Percentiles rank a stretch among this genome's conserved stretches.
Evolutionary conservation across 2,888 invertebrate species (phyloP).

Genomic region (Hirudinaria manillensis): DNA sequence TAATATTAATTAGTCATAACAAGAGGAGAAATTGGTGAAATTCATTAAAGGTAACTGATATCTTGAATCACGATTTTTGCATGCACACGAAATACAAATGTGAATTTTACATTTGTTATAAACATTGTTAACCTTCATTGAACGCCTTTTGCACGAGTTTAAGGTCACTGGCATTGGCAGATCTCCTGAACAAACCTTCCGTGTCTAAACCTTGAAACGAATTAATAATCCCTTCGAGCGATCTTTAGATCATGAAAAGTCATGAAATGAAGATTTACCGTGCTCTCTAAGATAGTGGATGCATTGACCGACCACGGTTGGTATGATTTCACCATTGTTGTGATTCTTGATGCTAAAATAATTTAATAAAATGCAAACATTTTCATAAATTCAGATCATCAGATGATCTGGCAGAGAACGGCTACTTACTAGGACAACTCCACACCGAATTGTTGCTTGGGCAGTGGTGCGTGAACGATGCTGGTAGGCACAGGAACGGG

Average conservation of each 20-base stretch:
- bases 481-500: constrained; percentile 54
- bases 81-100: too few relatives aligned
- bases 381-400: not conserved
- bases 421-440: constrained; percentile 68
- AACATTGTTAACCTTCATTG: constrained; percentile 65
- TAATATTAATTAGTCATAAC: too few relatives aligned
- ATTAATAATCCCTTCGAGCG: not conserved
- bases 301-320: constrained; percentile 84
- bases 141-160: constrained; percentile 77
- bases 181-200: constrained; percentile 91
- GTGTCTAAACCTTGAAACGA: constrained; percentile 74
- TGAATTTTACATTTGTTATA: not conserved
- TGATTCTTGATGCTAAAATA: constrained; percentile 70
- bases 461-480: constrained; percentile 53
- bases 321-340: constrained; percentile 75
- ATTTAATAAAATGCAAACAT: not conserved
- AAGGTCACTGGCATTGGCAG: constrained; percentile 75
- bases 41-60: too few relatives aligned
- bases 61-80: too few relatives aligned
- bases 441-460: constrained; percentile 91
- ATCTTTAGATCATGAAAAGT: not conserved
- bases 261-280: constrained; percentile 58
- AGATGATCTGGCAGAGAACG: not conserved
- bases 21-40: too few relatives aligned
- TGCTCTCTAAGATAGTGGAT: constrained; percentile 84